These are phyloP conservation scores for Apis dorsata DNA, from an alignment of 1,140 invertebrate genomes.

Conservation along the genomic window DNA sequence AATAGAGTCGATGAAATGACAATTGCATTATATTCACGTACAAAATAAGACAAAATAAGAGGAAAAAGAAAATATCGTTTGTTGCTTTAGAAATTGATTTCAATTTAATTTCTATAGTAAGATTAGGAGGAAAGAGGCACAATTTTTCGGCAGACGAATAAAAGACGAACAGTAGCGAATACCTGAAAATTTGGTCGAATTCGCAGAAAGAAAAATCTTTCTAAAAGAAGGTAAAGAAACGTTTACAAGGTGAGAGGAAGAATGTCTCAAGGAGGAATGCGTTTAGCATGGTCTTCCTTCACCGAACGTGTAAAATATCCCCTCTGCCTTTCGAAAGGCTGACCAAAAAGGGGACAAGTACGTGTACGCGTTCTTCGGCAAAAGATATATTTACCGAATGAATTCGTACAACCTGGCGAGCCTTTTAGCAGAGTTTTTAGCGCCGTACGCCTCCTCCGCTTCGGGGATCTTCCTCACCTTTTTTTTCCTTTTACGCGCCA, in stretches of 20 bases:
- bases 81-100: too few relatives aligned
- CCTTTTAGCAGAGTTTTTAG: conserved; percentile 41
- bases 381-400: conserved; percentile 37
- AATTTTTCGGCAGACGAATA: too few relatives aligned
- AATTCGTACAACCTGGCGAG: conserved; percentile 38
- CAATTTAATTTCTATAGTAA: too few relatives aligned
- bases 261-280: not conserved
- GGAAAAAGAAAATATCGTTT: too few relatives aligned
- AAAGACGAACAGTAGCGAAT: not conserved
- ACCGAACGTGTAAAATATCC: conserved; percentile 11
- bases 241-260: not conserved
- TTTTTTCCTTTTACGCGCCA: not conserved
- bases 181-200: not conserved
- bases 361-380: conserved; percentile 4
- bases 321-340: not conserved
- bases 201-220: not conserved
- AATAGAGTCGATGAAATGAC: too few relatives aligned
- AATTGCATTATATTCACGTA: too few relatives aligned
- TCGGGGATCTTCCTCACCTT: not conserved
- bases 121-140: too few relatives aligned
- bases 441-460: not conserved
- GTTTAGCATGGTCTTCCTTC: conserved; percentile 13
- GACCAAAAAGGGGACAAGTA: conserved; percentile 27
- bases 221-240: not conserved
- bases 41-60: too few relatives aligned